Base-by-base conservation (phyloP, 1,140 invertebrate genomes). In the Geopemphigus sp. region DNA sequence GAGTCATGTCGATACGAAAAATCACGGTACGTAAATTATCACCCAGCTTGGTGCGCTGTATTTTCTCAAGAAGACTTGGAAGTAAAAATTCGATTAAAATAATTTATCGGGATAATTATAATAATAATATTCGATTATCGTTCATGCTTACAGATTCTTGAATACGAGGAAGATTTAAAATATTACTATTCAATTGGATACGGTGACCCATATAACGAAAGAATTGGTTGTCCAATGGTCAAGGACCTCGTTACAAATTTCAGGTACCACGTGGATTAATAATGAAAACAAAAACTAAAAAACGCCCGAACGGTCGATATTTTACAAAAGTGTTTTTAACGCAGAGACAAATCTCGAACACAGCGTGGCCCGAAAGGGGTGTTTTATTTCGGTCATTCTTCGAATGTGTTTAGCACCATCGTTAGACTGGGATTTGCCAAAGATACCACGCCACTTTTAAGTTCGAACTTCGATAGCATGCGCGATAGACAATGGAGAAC, bases 1-100 rank as follows among this genome's bases (percentile, higher is more conserved):
- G n/a, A 68, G 11, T 47, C 64, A 26, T 68, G 64, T 68, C n/a
- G 64, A 50, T 50, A 8, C 14, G 64, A 68, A 45, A 68, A 22
- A 50, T 47, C 64, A 17, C 1, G 12, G n/a, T 1, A 50, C 3
- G 22, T 68, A 47, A 47, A 68, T 68, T 68, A 39, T 6, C 39
- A 47, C 10, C 64, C 64, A 12, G 64, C 64, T 50, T 68, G 64
- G 64, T 68, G 64, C 19, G 64, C 64, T 0, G 39, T 68, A 47
- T 68, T 68, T 68, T 47, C 64, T n/a, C 64, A 68, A 50, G 22
- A 50, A 68, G 64, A 68, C 47, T 50, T 68, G 47, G 39, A 68
- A 24, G 64, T 68, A 45, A 68, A 68, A 14, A 15, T 0, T 24
- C n/a, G n/a, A 24, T 24, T 68, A 1, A 39, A 47, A 24, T 68